Evolutionary conservation across 2,888 invertebrate species (phyloP), one percentile per base, ranked within the genome.

Genomic region (Dendrolimus houi): DNA sequence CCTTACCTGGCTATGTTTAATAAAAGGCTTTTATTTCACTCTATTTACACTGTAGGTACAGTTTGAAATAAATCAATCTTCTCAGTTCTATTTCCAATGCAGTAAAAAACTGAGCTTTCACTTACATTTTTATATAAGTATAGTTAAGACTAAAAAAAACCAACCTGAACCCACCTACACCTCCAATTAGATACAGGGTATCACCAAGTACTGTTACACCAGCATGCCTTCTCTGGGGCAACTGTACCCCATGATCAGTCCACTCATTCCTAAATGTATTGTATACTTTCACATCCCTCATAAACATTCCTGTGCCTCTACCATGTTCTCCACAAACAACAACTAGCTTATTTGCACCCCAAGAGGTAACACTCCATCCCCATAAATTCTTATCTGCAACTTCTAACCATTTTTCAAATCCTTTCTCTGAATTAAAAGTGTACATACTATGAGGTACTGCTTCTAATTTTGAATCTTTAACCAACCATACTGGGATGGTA

Each of bases 101-200:
- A 29, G 29, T 29, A 29, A 6, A n/a, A 29, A 29, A 29, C 29
- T 3, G 29, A 29, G 29, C 29, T 29, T 6, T 29, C 29, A 29
- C 29, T 29, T 1, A 29, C 2, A 29, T 29, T 29, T 29, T 29
- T 29, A 6, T 29, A 29, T 29, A 3, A 29, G 29, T 6, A 29
- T 29, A 29, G 29, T 29, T 29, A 29, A 29, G 29, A 29, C 29
- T 29, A 29, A 3, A 3, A 17, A 40, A 29, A 10, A 81, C 85
- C 71, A 64, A 90, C 89, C 89, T 85, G 77, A 76, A 89, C 60
- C 73, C 81, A 72, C 89, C 89, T 63, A 89, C 83, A 8, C 89
- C 89, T 62, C 89, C 88, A 57, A 87, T 67, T 52, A 88, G 68
- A 60, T 69, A 88, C 53, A 90, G 61, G 6, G 66, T 71, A 62